Conservation (phyloP, 2,888 invertebrate species). For the Xylota segnis region DNA sequence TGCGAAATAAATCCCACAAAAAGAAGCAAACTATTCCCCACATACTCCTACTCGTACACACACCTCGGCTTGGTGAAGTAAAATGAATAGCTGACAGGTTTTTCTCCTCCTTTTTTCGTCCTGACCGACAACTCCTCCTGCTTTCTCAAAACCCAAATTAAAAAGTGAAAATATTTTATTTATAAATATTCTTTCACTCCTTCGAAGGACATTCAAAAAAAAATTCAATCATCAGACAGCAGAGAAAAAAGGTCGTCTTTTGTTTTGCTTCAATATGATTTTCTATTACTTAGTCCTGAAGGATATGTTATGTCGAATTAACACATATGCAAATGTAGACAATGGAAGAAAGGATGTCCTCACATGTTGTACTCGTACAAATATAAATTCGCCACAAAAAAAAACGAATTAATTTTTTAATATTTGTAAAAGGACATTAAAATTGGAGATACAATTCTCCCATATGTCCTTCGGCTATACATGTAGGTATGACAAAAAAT, state of each 20-base stretch:
- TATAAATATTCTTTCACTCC: conserved; percentile 50
- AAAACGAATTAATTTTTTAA: conserved; percentile 72
- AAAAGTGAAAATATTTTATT: conserved; percentile 70
- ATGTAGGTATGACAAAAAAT: conserved; percentile 8
- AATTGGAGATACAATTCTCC: conserved; percentile 48
- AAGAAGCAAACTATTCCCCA: not conserved
- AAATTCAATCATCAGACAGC: conserved; percentile 57
- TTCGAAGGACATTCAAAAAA: conserved; percentile 48
- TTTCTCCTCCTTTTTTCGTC: conserved; percentile 12
- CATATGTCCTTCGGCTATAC: conserved; percentile 44
- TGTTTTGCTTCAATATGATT: not conserved
- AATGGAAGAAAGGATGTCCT: conserved; percentile 31
- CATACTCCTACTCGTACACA: not conserved
- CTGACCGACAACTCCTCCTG: not conserved
- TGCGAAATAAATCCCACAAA: conserved; percentile 59
- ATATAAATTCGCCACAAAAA: conserved; percentile 34
- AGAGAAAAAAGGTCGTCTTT: conserved; percentile 52
- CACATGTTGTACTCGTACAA: not conserved
- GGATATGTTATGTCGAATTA: conserved; percentile 70
- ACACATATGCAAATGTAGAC: conserved; percentile 75
- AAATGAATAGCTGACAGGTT: conserved; percentile 67
- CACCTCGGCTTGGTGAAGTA: conserved; percentile 31
- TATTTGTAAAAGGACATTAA: conserved; percentile 76
- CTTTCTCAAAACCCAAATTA: conserved; percentile 12
- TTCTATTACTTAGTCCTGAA: conserved; percentile 15